Evolutionary conservation across 1,140 invertebrate genomes (phyloP).

Genomic region (Vanessa atalanta): DNA sequence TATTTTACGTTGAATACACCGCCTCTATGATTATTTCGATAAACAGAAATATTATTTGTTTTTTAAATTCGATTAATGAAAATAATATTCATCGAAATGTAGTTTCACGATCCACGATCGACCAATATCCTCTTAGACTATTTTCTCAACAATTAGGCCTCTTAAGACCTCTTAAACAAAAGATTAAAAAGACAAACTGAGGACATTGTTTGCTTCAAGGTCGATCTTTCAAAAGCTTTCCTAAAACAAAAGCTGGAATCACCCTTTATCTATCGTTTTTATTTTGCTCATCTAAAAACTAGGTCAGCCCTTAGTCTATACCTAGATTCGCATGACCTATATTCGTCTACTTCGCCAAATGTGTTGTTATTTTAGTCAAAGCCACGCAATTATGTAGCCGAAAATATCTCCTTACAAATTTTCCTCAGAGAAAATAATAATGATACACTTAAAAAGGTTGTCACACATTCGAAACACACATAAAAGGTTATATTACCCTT

Average conservation of each 20-base stretch:
- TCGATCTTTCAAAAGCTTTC: conserved; percentile 19
- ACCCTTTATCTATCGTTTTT: conserved; percentile 35
- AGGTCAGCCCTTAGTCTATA: conserved; percentile 33
- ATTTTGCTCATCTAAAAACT: conserved; percentile 34
- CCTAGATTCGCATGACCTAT: conserved; percentile 34
- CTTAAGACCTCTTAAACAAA: background rate
- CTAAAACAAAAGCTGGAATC: conserved; percentile 24
- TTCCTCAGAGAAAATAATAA: conserved; percentile 15
- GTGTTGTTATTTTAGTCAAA: conserved; percentile 33
- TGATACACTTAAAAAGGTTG: conserved; percentile 7
- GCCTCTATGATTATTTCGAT: background rate
- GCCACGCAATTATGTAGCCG: conserved; percentile 27
- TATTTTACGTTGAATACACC: too few relatives aligned
- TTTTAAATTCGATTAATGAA: too few relatives aligned
- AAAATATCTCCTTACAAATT: conserved; percentile 25
- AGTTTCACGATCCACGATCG: background rate
- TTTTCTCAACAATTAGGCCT: background rate
- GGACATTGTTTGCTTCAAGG: conserved; percentile 6
- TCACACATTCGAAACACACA: background rate
- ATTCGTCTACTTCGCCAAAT: conserved; percentile 35
- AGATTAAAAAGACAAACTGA: conserved; percentile 16
- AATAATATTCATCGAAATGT: too few relatives aligned
- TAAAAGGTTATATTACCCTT: background rate
- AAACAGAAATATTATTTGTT: too few relatives aligned
- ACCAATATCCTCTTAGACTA: background rate